Percentiles rank a stretch among this genome's conserved stretches.
These are phyloP conservation scores for Darevskia mixta DNA, from an alignment of 2,797 vertebrate genomes.

Conservation along the genomic window DNA sequence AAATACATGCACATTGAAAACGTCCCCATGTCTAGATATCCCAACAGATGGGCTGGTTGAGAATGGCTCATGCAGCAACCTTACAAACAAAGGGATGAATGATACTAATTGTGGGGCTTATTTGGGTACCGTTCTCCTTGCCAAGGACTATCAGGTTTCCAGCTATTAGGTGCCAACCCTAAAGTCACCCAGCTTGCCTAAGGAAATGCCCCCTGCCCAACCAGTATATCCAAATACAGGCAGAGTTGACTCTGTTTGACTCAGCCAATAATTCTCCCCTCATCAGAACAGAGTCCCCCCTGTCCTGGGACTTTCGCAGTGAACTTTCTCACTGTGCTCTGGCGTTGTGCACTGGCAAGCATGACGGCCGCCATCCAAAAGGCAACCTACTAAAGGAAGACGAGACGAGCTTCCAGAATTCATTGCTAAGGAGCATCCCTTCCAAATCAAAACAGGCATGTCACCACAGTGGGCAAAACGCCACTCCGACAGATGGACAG, in stretches of 20 bases:
- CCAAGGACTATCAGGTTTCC: neutral
- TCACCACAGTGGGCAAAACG: conserved; percentile 51
- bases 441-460: conserved; percentile 52
- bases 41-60: neutral
- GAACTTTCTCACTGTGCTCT: conserved; percentile 41
- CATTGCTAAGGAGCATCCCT: conserved; percentile 57
- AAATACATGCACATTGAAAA: neutral
- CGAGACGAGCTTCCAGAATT: conserved; percentile 58
- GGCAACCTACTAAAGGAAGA: conserved; percentile 60
- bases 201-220: neutral
- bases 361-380: conserved; percentile 60
- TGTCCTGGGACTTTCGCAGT: conserved; percentile 49
- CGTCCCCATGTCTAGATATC: neutral
- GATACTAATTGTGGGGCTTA: neutral
- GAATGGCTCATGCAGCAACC: neutral
- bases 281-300: neutral
- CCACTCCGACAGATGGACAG: conserved; percentile 65
- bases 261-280: neutral
- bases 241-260: neutral
- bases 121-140: too few relatives aligned
- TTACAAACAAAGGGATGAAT: neutral
- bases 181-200: neutral
- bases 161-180: neutral
- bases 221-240: neutral
- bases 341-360: conserved; percentile 55